phyloP scores from a whole-genome alignment of 1,140 invertebrate species.

The Drosophila rufa region DNA sequence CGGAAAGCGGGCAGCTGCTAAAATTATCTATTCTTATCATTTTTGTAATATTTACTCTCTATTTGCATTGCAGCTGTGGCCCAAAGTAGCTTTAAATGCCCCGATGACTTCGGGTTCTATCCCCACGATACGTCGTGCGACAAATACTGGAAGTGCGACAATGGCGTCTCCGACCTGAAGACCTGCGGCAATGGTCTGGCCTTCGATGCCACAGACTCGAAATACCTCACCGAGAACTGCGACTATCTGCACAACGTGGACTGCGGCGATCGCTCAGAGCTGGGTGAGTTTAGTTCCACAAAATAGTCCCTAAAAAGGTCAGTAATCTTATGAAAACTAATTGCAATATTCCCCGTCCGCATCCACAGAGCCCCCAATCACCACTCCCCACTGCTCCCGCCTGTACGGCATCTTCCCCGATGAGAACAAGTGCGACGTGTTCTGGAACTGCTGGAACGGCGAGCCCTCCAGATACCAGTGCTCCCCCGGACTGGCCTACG shows the following conservation, averaged over 20 bases:
- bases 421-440: slow-evolving; percentile 94
- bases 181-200: slow-evolving; percentile 97
- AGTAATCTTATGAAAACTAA: neutral
- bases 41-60: slow-evolving; percentile 9
- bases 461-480: slow-evolving; percentile 97
- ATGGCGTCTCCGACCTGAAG: slow-evolving; percentile 94
- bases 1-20: neutral
- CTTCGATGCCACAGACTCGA: slow-evolving; percentile 94
- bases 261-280: slow-evolving; percentile 93
- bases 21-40: slow-evolving; percentile 1
- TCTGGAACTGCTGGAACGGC: slow-evolving; percentile 99
- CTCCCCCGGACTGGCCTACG: slow-evolving; percentile 96
- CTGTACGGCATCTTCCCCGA: slow-evolving; percentile 97
- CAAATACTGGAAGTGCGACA: slow-evolving; percentile 98
- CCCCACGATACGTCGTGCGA: slow-evolving; percentile 95
- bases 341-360: slow-evolving; percentile 1
- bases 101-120: slow-evolving; percentile 97
- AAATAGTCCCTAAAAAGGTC: neutral
- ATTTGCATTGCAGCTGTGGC: slow-evolving; percentile 87
- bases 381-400: slow-evolving; percentile 93
- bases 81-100: slow-evolving; percentile 95
- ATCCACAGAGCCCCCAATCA: slow-evolving; percentile 92
- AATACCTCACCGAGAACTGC: slow-evolving; percentile 97
- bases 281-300: slow-evolving; percentile 87
- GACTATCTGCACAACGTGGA: slow-evolving; percentile 98